Percentiles rank a stretch among this genome's conserved stretches.
Evolutionary conservation across 2,797 vertebrate species (phyloP).

Genomic region (Microcaecilia unicolor): DNA sequence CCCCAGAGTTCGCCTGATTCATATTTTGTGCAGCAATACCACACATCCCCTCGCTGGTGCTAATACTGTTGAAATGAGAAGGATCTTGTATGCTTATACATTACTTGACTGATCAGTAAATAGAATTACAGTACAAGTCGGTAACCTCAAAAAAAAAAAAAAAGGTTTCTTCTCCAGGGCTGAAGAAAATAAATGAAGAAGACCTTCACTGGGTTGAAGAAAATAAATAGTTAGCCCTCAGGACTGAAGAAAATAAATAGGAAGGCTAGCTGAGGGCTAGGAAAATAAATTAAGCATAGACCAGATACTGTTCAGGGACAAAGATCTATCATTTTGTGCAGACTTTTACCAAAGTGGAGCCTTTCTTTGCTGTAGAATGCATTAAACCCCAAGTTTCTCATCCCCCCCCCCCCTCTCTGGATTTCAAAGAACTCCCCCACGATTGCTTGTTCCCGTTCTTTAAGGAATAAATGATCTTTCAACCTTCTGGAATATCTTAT

Average conservation of each 20-base stretch:
- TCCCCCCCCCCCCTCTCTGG: constrained; percentile 3
- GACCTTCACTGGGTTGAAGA: constrained; percentile 35
- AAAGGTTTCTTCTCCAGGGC: constrained; percentile 25
- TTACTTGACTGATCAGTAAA: background rate
- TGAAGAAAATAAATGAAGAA: constrained; percentile 46
- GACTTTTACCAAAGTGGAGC: too few relatives aligned
- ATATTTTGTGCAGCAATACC: too few relatives aligned
- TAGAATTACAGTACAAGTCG: background rate
- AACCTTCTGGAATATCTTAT: constrained; percentile 20
- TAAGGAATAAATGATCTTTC: constrained; percentile 28
- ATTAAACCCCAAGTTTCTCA: constrained; percentile 13
- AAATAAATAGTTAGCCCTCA: constrained; percentile 49
- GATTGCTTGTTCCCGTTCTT: background rate
- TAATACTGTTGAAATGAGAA: too few relatives aligned
- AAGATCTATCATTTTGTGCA: constrained; percentile 40
- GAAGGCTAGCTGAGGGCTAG: constrained; percentile 31
- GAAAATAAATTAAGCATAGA: constrained; percentile 55
- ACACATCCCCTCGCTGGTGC: too few relatives aligned
- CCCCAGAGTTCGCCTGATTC: too few relatives aligned
- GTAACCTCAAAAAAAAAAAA: background rate
- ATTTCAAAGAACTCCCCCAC: constrained; percentile 19
- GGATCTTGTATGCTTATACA: too few relatives aligned
- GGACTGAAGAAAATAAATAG: constrained; percentile 37
- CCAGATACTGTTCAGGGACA: constrained; percentile 47
- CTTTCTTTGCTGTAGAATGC: constrained; percentile 25